Percentiles rank a stretch among this genome's conserved stretches.
phyloP scores from a whole-genome alignment of 2,888 invertebrate genomes.

The Tuberolachnus salignus region DNA sequence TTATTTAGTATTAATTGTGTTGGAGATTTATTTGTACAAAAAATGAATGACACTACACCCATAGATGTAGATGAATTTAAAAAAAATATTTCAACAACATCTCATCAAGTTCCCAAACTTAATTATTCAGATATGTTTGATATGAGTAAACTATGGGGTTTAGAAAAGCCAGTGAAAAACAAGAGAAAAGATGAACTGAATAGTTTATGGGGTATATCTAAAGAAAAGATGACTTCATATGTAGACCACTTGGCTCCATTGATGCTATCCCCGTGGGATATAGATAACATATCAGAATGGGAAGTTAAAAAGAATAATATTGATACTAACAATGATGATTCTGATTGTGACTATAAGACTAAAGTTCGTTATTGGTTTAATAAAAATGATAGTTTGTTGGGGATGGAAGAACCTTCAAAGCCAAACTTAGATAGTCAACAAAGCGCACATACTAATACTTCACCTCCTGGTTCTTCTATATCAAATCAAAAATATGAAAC shows the following conservation, averaged over 20 bases:
- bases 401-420: neutral
- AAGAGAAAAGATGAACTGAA: neutral
- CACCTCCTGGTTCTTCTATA: neutral
- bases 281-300: conserved; percentile 46
- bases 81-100: conserved; percentile 14
- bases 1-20: conserved; percentile 38
- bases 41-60: neutral
- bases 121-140: conserved; percentile 14
- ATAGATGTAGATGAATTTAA: conserved; percentile 1
- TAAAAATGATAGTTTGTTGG: conserved; percentile 37
- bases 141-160: conserved; percentile 37
- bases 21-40: conserved; percentile 54
- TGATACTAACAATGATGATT: conserved; percentile 18
- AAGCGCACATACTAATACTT: conserved; percentile 3
- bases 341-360: conserved; percentile 11
- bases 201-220: conserved; percentile 31
- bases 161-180: neutral
- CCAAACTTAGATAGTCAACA: neutral
- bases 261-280: conserved; percentile 42
- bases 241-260: conserved; percentile 41
- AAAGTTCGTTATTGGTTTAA: conserved; percentile 48
- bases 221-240: conserved; percentile 45
- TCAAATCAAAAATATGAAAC: neutral
- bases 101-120: neutral
- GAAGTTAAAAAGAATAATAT: conserved; percentile 23